A percentile compares a stretch with the other conserved stretches of the same genome.
These are phyloP conservation scores for Crax fasciolata DNA, from an alignment of 2,797 vertebrate genomes.

Conservation along the genomic window DNA sequence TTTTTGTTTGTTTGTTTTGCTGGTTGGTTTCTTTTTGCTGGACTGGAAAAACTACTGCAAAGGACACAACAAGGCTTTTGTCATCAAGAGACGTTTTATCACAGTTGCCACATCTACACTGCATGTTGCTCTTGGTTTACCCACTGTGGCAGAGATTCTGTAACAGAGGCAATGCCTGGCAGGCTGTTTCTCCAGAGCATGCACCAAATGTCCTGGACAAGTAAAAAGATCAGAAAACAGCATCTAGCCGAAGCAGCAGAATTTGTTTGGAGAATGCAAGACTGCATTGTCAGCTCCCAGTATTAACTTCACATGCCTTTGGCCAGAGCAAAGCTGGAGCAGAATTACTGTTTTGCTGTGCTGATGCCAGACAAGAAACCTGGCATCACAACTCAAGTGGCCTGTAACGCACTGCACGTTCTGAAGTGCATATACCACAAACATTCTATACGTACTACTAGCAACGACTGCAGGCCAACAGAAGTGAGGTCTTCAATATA, in stretches of 20 bases:
- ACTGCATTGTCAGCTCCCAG: neutral
- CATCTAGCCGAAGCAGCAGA: neutral
- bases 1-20: neutral
- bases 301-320: fast-evolving
- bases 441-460: neutral
- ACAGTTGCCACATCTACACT: too few species aligned
- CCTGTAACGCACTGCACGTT: neutral
- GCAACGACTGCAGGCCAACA: neutral
- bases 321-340: neutral
- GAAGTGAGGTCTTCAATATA: neutral
- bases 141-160: neutral
- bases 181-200: neutral
- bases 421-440: neutral
- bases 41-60: neutral
- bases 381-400: neutral
- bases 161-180: neutral
- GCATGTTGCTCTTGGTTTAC: neutral
- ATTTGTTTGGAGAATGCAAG: neutral
- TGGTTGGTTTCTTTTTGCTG: neutral
- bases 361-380: neutral
- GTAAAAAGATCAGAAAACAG: neutral
- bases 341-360: neutral
- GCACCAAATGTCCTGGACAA: neutral
- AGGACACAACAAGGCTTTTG: neutral
- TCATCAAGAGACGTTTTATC: neutral